Conservation (phyloP, 2,888 invertebrate genomes). For the Spicauda simplicius region DNA sequence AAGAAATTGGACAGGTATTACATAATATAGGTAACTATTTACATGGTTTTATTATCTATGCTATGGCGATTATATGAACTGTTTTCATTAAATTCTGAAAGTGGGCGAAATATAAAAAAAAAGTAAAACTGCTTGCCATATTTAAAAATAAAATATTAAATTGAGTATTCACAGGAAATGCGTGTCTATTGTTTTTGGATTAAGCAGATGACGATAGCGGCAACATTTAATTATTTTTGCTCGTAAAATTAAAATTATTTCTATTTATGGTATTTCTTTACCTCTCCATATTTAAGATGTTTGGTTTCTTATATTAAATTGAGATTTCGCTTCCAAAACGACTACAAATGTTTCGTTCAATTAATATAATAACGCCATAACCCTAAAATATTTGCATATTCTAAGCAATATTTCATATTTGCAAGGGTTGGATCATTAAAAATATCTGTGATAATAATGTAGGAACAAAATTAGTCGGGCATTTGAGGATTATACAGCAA, state of each 20-base stretch:
- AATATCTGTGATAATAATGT: neutral
- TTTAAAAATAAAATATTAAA: too few relatives aligned
- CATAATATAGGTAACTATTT: constrained; percentile 21
- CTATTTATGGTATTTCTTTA: neutral
- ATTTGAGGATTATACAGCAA: neutral
- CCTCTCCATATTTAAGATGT: too few relatives aligned
- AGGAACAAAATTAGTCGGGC: neutral
- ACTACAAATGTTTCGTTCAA: neutral
- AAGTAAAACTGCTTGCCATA: too few relatives aligned
- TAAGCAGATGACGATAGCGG: neutral
- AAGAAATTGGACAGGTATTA: constrained; percentile 36
- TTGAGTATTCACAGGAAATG: too few relatives aligned
- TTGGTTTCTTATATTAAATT: neutral
- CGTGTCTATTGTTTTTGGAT: neutral
- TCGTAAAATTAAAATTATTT: neutral
- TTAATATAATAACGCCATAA: neutral
- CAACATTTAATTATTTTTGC: neutral
- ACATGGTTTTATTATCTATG: constrained; percentile 25
- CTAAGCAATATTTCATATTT: neutral
- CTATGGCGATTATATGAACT: constrained; percentile 26
- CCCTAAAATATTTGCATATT: neutral
- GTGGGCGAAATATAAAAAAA: neutral
- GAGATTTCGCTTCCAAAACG: neutral
- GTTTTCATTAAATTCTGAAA: neutral
- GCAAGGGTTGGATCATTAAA: neutral